Base-by-base conservation (phyloP, 2,797 vertebrate species). In the Paguma larvata region DNA sequence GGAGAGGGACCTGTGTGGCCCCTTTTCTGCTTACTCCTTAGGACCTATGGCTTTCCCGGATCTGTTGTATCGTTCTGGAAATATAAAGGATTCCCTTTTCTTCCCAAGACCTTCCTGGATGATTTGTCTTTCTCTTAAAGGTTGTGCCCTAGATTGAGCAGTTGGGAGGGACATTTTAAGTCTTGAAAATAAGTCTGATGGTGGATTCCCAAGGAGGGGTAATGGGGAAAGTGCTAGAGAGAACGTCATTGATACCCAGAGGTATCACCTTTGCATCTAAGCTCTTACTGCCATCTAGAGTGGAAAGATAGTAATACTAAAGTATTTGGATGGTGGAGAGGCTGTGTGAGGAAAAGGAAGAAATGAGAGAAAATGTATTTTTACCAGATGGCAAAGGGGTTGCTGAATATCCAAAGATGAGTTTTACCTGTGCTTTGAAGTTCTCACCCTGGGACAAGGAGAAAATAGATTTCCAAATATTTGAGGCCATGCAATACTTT, bases 251-350 rank as follows among this genome's bases (percentile, higher is more conserved):
- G 63, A 77, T 30, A 23, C 79, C 34, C 30, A 44, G 32, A 19
- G 38, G 79, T 9, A 0, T 2, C 0, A 41, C 46, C 67, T 91
- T 82, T 56, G 18, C 16, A 62, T 70, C 62, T 92, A 63, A 94
- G 91, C 93, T 98, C 8, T 92, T 96, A 75, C 96, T 98, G 98
- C 98, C 98, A 98, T 95, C 98, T 98, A 98, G 98, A 96, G 98
- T 88, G 62, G 34, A 46, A 96, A 90, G 97, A 92, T 63, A 85
- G 25, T 14, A 92, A 5, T 91, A 95, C 15, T 15, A 32, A 38
- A 67, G 23, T 41, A 44, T 8, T 16, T 78, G 83, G 15, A 6
- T 62, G 65, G 10, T 75, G 30, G 38, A 78, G 63, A 85, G 15
- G 32, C n/a, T 46, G 15, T 15, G 4, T 18, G 32, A 70, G 8